These are phyloP conservation scores for Neocrepidodera transversa DNA, from an alignment of 2,888 invertebrate genomes.

Conservation along the genomic window DNA sequence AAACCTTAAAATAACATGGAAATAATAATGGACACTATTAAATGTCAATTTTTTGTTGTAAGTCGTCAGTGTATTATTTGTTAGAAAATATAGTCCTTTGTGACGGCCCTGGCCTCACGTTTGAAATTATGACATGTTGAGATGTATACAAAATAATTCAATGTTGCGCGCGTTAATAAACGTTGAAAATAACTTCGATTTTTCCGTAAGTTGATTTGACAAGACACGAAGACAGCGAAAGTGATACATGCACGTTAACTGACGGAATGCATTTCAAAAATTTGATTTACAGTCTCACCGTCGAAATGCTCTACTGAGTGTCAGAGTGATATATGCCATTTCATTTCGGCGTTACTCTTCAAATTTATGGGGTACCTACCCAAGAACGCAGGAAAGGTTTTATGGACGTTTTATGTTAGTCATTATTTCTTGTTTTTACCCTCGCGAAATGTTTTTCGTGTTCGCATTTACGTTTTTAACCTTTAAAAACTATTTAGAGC, in stretches of 20 bases:
- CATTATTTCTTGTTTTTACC: slow-evolving; percentile 6
- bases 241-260: slow-evolving; percentile 40
- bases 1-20: too few relatives aligned
- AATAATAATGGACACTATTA: too few relatives aligned
- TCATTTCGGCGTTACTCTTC: slow-evolving; percentile 15
- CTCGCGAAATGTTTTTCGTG: slow-evolving; percentile 5
- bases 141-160: slow-evolving; percentile 26
- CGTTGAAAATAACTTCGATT: slow-evolving; percentile 34
- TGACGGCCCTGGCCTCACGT: slow-evolving; percentile 9
- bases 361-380: slow-evolving; percentile 20
- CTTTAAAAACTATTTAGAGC: too few relatives aligned
- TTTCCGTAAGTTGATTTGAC: slow-evolving; percentile 40
- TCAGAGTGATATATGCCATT: slow-evolving; percentile 24
- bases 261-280: slow-evolving; percentile 36
- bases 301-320: slow-evolving; percentile 22
- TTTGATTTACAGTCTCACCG: slow-evolving; percentile 35
- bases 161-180: slow-evolving; percentile 31
- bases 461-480: background rate
- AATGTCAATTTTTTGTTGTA: too few relatives aligned
- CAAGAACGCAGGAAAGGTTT: slow-evolving; percentile 14
- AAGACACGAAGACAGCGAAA: slow-evolving; percentile 43
- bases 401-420: slow-evolving; percentile 23
- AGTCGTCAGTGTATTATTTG: too few relatives aligned
- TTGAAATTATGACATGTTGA: slow-evolving; percentile 27
- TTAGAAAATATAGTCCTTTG: background rate